Conservation (phyloP, 1,140 invertebrate species). For the Ptiloglossa arizonensis region DNA sequence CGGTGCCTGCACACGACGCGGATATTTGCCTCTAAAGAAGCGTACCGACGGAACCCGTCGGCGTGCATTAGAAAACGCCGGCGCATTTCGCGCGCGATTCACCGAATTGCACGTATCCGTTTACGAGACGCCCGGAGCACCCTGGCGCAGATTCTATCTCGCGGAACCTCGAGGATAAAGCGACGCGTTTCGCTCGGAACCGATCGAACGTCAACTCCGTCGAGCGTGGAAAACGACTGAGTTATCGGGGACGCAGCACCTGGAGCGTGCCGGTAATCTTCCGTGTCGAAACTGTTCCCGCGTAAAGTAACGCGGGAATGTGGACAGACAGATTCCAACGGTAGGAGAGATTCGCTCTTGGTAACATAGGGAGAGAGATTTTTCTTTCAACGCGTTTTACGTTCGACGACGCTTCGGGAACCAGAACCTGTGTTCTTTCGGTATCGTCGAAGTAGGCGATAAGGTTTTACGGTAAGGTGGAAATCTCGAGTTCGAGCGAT, state of each 20-base stretch:
- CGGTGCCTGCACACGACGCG: background rate
- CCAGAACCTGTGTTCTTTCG: too few species aligned
- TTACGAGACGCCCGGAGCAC: slow-evolving; percentile 39
- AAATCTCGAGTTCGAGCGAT: too few species aligned
- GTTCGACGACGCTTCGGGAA: too few species aligned
- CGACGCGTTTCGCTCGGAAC: background rate
- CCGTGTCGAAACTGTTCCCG: background rate
- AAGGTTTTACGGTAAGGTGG: too few species aligned
- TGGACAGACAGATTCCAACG: too few species aligned
- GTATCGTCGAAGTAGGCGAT: too few species aligned
- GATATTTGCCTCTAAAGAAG: background rate
- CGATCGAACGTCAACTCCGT: background rate
- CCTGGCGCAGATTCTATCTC: slow-evolving; percentile 62
- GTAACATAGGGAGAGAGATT: too few species aligned
- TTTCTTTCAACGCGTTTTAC: too few species aligned
- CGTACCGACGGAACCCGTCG: background rate
- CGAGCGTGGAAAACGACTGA: background rate
- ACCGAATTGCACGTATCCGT: slow-evolving; percentile 48
- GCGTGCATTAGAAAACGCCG: too few species aligned
- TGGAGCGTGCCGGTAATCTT: background rate
- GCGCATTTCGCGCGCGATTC: slow-evolving; percentile 5
- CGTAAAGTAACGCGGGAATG: too few species aligned
- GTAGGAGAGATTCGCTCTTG: too few species aligned
- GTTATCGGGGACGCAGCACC: background rate
- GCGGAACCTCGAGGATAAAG: background rate